Base-by-base conservation (phyloP, 2,113 vertebrate species). In the Pitta sordida region DNA sequence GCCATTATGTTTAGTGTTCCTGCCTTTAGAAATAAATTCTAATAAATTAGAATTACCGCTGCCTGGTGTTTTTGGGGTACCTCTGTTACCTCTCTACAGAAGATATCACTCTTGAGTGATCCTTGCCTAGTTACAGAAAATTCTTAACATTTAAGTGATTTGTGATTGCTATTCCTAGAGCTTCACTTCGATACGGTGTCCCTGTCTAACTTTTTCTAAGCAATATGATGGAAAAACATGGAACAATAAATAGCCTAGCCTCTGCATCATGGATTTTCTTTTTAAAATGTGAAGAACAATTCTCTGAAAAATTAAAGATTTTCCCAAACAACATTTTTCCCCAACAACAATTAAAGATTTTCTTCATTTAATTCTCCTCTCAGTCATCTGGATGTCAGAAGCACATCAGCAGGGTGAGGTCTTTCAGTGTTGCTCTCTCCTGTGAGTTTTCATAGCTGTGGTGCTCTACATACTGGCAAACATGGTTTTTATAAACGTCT, bases 401-500 rank as follows among this genome's bases (percentile, higher is more conserved):
- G 48, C 48, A 37, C 9, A 36, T 56, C n/a, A 83, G 21, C 7
- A 83, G 7, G 4, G 2, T 70, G n/a, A 68, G 1, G 8, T 82
- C 60, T n/a, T 51, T 75, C 51, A 51, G 10, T 22, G 5, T 49
- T 48, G 7, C 24, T n/a, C 11, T 84, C 19, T 82, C 16, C 10
- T 63, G 15, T 43, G 49, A 63, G 4, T 51, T 77, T 74, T 86
- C 34, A 18, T 13, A 51, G 15, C 10, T 41, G n/a, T 6, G 14
- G 18, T 23, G 19, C 36, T 52, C 37, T 12, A 14, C 43, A 74
- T 76, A 63, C 46, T 3, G 12, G n/a, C 10, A 76, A n/a, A 51
- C 6, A 2, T 43, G 8, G 11, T 8, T 15, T 87, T 91, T 85
- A 39, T 60, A 30, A 78, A 59, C 0, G 0, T 75, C 39, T 0